Evolutionary conservation across 2,797 vertebrate genomes (phyloP).

Genomic region (Distichodus sexfasciatus): DNA sequence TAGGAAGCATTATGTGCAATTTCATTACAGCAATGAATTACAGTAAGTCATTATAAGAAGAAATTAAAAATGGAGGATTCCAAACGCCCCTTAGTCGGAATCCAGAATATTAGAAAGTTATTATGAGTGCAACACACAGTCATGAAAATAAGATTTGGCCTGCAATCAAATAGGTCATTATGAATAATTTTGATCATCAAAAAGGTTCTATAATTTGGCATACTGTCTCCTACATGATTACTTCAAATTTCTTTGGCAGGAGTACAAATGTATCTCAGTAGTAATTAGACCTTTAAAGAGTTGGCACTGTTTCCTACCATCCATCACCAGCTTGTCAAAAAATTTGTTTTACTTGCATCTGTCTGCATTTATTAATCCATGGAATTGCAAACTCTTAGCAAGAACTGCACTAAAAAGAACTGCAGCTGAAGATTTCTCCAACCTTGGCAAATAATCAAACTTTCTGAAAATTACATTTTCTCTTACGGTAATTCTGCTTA

Average conservation of each 20-base stretch:
- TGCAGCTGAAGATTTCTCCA: background rate
- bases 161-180: background rate
- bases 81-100: too few relatives aligned
- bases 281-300: background rate
- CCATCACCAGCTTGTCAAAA: slow-evolving; percentile 1
- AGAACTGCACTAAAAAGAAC: background rate
- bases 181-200: background rate
- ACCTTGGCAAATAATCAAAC: background rate
- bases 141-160: background rate
- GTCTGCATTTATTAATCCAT: background rate
- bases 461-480: background rate
- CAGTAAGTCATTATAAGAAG: too few relatives aligned
- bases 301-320: slow-evolving; percentile 8
- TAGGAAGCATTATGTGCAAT: too few relatives aligned
- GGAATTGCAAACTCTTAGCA: background rate
- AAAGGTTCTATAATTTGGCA: background rate
- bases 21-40: too few relatives aligned
- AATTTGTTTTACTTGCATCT: background rate
- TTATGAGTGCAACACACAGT: too few relatives aligned
- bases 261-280: background rate
- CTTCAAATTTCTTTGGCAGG: background rate
- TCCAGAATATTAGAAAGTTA: too few relatives aligned
- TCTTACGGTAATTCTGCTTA: background rate
- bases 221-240: background rate
- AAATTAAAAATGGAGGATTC: too few relatives aligned